These are phyloP conservation scores for Cataglyphis livida DNA, from an alignment of 2,888 invertebrate genomes.

Conservation along the genomic window DNA sequence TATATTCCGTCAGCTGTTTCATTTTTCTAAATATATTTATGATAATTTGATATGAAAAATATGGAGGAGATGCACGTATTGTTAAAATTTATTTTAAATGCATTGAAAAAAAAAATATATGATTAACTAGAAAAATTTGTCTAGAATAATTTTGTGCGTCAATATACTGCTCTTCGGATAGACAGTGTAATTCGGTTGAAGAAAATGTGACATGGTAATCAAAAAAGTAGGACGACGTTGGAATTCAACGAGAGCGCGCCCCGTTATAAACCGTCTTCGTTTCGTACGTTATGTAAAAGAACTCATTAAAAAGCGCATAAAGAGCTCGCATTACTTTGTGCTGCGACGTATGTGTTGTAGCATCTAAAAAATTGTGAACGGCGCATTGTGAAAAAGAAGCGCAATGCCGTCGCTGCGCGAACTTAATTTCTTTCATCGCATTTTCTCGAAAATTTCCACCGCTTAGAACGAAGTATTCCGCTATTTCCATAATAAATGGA, in stretches of 20 bases:
- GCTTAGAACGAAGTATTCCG: conserved; percentile 15
- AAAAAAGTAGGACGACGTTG: background rate
- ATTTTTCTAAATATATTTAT: background rate
- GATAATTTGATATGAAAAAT: background rate
- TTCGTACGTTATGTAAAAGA: conserved; percentile 33
- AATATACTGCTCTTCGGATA: background rate
- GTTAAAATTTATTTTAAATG: background rate
- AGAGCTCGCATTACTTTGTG: conserved; percentile 38
- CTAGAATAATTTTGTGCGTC: background rate
- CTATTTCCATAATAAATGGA: conserved; percentile 6
- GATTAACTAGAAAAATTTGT: background rate
- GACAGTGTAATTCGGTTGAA: background rate
- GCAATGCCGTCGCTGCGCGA: background rate
- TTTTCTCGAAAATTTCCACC: conserved; percentile 20
- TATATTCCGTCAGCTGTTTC: background rate
- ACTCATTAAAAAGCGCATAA: conserved; percentile 46
- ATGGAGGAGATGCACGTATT: background rate
- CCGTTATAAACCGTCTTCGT: conserved; percentile 25
- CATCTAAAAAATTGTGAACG: conserved; percentile 38
- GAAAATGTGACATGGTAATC: conserved; percentile 6
- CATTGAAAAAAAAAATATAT: background rate
- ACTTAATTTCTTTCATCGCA: conserved; percentile 35
- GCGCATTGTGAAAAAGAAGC: conserved; percentile 15
- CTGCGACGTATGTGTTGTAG: conserved; percentile 9
- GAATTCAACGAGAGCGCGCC: conserved; percentile 14